phyloP scores from a whole-genome alignment of 2,888 invertebrate genomes.

The Deilephila elpenor region DNA sequence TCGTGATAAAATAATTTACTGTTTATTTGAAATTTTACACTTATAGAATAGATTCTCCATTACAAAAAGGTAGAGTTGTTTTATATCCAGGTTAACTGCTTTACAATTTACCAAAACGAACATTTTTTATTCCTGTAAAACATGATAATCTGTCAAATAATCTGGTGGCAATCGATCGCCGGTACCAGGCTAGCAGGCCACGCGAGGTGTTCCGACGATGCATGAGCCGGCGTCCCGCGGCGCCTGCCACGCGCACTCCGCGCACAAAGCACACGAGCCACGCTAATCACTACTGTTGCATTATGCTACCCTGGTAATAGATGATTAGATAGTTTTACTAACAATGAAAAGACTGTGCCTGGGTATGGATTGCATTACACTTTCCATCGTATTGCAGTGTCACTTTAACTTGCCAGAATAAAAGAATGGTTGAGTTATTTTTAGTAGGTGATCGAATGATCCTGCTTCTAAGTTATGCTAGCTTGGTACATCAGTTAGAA shows the following conservation, averaged over 20 bases:
- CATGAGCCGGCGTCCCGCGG: conserved; percentile 61
- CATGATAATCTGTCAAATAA: not conserved
- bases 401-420: no score
- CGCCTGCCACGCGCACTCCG: conserved; percentile 63
- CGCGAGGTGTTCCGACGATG: conserved; percentile 52
- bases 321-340: conserved; percentile 32
- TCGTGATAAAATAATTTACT: not conserved
- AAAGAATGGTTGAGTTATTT: no score
- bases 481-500: no score
- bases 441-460: no score
- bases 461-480: no score
- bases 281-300: conserved; percentile 60
- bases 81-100: not conserved
- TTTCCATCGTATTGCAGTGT: no score
- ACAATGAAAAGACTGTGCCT: no score
- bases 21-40: not conserved
- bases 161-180: conserved; percentile 46
- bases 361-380: no score
- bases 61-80: not conserved
- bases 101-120: not conserved
- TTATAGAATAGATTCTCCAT: not conserved
- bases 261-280: conserved; percentile 31
- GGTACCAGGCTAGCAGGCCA: conserved; percentile 58
- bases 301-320: conserved; percentile 66
- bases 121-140: no score